A percentile compares a stretch with the other conserved stretches of the same genome.
Evolutionary conservation across 2,113 vertebrate genomes (phyloP).

Genomic region (Pygoscelis adeliae): DNA sequence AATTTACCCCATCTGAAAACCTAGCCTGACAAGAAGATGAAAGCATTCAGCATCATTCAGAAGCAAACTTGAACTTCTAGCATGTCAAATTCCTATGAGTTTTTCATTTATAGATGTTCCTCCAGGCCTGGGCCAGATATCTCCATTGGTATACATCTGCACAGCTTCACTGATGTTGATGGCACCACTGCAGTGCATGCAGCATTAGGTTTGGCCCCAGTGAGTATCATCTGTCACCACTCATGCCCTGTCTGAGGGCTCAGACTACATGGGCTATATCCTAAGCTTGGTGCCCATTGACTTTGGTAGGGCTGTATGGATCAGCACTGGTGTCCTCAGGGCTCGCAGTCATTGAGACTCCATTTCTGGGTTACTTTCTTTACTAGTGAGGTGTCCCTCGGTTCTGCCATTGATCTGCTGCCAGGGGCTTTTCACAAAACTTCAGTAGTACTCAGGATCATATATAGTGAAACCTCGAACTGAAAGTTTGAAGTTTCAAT

Average conservation of each 20-base stretch:
- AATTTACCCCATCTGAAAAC: not conserved
- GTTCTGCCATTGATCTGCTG: not conserved
- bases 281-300: not conserved
- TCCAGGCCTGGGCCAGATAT: not conserved
- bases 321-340: not conserved
- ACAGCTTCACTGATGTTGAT: not conserved
- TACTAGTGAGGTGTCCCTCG: accelerated
- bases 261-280: not conserved
- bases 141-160: not conserved
- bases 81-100: not conserved
- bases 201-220: not conserved
- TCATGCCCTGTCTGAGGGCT: not conserved
- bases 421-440: not conserved
- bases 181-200: no score
- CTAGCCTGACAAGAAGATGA: not conserved
- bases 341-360: not conserved
- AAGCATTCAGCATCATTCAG: not conserved
- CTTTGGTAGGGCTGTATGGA: not conserved
- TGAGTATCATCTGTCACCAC: accelerated
- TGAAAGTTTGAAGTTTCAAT: not conserved
- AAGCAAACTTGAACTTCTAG: not conserved
- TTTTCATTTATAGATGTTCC: not conserved
- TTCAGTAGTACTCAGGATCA: not conserved
- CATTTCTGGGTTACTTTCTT: not conserved
- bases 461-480: not conserved